Percentiles rank a stretch among this genome's conserved stretches.
These are phyloP conservation scores for Saccopteryx bilineata DNA, from an alignment of 2,113 vertebrate species.

Conservation along the genomic window DNA sequence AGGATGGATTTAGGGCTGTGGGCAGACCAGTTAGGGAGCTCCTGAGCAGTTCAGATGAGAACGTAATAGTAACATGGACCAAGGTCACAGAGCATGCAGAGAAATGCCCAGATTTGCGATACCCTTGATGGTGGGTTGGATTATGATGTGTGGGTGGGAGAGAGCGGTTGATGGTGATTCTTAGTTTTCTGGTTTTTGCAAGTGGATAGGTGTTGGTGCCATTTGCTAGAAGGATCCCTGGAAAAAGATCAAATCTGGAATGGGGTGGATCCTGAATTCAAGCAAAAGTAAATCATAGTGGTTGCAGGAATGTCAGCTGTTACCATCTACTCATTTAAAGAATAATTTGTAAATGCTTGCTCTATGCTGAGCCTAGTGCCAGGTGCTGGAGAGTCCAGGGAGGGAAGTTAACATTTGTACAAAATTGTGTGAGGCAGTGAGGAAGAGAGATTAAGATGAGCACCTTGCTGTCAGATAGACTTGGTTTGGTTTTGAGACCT, in stretches of 20 bases:
- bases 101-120: background rate
- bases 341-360: background rate
- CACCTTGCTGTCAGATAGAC: background rate
- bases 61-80: accelerated
- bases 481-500: background rate
- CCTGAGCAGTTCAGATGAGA: background rate
- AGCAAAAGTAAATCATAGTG: conserved; percentile 4
- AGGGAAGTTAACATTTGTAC: background rate
- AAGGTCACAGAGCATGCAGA: background rate
- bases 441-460: background rate
- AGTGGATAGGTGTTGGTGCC: background rate
- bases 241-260: background rate
- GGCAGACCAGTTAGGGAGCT: background rate
- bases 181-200: background rate
- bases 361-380: background rate
- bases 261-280: conserved; percentile 18
- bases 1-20: background rate
- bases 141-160: background rate
- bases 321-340: conserved; percentile 21
- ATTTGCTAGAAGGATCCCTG: background rate
- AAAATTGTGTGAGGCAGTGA: background rate
- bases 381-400: conserved; percentile 6
- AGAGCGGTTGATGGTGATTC: background rate
- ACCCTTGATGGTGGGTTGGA: background rate
- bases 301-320: conserved; percentile 37